phyloP scores from a whole-genome alignment of 2,797 vertebrate species.

The Hemibagrus guttatus region DNA sequence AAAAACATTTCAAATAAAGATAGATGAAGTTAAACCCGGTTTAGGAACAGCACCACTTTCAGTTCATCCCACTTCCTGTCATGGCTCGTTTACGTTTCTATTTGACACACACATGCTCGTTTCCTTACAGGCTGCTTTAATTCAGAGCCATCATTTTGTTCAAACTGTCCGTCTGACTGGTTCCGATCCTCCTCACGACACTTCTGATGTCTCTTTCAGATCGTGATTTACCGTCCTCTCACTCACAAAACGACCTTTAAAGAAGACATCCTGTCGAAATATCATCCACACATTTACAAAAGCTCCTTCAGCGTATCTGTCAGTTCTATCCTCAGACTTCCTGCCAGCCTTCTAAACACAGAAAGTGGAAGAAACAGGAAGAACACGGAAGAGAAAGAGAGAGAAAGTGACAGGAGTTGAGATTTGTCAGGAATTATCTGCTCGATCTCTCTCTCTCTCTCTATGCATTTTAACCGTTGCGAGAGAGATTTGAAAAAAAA shows the following conservation, averaged over 20 bases:
- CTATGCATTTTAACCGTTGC: conserved; percentile 7
- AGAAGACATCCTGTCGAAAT: conserved; percentile 6
- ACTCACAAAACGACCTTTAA: not conserved
- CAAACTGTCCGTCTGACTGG: not conserved
- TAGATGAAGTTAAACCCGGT: not conserved
- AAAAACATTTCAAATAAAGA: conserved; percentile 4
- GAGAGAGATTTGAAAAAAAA: not conserved
- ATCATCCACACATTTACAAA: conserved; percentile 15
- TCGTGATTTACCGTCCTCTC: not conserved
- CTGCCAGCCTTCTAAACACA: conserved; percentile 37
- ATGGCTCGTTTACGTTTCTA: not conserved
- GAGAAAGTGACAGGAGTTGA: not conserved
- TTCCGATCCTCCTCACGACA: not conserved
- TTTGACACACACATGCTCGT: not conserved
- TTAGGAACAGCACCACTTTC: not conserved
- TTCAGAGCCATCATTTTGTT: not conserved
- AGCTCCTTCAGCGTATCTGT: not conserved
- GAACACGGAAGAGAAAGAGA: not conserved
- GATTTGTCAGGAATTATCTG: not conserved
- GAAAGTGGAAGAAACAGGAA: conserved; percentile 8
- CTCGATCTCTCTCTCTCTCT: not conserved
- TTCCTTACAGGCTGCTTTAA: not conserved
- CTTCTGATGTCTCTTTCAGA: not conserved
- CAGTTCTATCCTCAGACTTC: conserved; percentile 20
- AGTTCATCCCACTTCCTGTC: conserved; percentile 11